These are phyloP conservation scores for Sciurus vulgaris DNA, from an alignment of 2,797 vertebrate species.

Conservation along the genomic window DNA sequence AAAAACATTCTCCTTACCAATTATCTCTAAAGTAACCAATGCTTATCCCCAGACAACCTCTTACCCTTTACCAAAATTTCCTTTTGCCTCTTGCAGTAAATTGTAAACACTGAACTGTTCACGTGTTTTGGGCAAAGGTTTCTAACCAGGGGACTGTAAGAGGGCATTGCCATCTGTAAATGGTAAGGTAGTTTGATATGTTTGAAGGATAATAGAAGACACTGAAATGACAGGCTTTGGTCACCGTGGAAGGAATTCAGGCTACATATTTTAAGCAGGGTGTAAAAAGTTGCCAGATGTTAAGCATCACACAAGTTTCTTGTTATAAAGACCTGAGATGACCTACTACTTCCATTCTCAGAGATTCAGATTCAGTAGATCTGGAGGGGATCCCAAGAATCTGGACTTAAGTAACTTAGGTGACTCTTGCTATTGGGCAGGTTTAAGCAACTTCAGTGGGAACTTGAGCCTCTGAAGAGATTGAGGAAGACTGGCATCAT, in stretches of 20 bases:
- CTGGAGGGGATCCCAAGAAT: fast-evolving
- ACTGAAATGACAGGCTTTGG: neutral
- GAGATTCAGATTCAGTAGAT: neutral
- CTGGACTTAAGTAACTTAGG: neutral
- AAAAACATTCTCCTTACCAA: neutral
- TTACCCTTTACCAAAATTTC: neutral
- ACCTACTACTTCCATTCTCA: neutral
- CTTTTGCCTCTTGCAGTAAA: neutral
- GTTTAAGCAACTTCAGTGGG: neutral
- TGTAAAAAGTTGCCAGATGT: neutral
- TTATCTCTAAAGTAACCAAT: neutral
- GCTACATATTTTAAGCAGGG: neutral
- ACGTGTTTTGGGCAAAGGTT: neutral
- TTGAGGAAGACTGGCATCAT: neutral
- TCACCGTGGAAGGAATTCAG: neutral
- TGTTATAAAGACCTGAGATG: neutral
- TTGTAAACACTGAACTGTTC: neutral
- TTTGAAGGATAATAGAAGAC: neutral
- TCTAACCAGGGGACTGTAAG: neutral
- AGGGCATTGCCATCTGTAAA: neutral
- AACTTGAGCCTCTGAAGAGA: neutral
- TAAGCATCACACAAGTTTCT: neutral
- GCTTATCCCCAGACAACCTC: neutral
- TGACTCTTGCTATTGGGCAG: neutral
- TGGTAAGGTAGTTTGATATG: neutral